Evolutionary conservation across 2,888 invertebrate species (phyloP).

Genomic region (Ptilodon capucinus): DNA sequence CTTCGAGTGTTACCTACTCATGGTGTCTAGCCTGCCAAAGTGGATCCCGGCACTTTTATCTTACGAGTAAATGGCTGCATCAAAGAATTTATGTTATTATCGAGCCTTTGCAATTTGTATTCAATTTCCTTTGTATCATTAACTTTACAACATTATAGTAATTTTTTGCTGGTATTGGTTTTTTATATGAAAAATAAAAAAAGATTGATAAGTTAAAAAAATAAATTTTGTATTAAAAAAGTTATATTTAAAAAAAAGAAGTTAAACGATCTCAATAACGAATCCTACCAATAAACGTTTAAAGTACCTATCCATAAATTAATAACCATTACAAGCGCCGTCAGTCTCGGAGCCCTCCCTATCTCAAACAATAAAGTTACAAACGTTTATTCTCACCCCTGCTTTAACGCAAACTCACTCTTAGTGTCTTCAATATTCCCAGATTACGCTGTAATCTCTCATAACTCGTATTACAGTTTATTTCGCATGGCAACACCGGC

Average conservation of each 20-base stretch:
- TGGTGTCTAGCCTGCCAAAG: slow-evolving; percentile 20
- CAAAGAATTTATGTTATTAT: slow-evolving; percentile 30
- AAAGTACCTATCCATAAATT: not conserved
- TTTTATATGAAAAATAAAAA: too few species aligned
- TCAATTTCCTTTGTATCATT: slow-evolving; percentile 6
- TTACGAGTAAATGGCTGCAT: slow-evolving; percentile 13
- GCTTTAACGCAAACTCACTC: slow-evolving; percentile 65
- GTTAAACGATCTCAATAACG: not conserved
- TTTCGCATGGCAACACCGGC: slow-evolving; percentile 80
- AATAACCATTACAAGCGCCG: slow-evolving; percentile 11
- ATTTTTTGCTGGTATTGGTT: too few species aligned
- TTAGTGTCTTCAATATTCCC: slow-evolving; percentile 82
- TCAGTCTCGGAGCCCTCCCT: slow-evolving; percentile 16
- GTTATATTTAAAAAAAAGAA: too few species aligned
- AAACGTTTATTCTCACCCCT: slow-evolving; percentile 27
- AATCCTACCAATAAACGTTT: not conserved
- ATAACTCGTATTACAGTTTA: slow-evolving; percentile 80
- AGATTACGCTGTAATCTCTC: slow-evolving; percentile 80
- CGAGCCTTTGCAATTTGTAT: slow-evolving; percentile 23
- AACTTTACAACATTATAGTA: too few species aligned
- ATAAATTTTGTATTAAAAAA: too few species aligned
- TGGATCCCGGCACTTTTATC: slow-evolving; percentile 15
- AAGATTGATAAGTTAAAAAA: too few species aligned
- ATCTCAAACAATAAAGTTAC: slow-evolving; percentile 49
- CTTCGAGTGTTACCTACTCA: slow-evolving; percentile 11